These are phyloP conservation scores for Hirudinaria manillensis DNA, from an alignment of 2,888 invertebrate genomes.

Conservation along the genomic window DNA sequence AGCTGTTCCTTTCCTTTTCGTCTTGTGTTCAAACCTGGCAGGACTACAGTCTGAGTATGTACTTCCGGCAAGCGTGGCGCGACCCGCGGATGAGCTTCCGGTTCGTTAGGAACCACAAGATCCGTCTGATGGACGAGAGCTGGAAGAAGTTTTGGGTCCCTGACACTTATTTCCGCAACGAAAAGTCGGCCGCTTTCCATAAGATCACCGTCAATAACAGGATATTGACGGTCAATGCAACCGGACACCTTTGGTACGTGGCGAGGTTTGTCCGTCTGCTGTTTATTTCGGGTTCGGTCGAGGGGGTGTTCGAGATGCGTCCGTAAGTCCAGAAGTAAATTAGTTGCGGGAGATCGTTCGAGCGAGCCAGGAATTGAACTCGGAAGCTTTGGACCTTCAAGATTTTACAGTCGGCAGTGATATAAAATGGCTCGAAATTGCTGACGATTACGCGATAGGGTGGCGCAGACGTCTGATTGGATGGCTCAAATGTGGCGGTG, in stretches of 20 bases:
- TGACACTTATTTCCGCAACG: slow-evolving; percentile 40
- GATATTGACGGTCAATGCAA: slow-evolving; percentile 36
- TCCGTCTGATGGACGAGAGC: slow-evolving; percentile 31
- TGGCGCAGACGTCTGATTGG: background rate
- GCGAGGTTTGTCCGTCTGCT: slow-evolving; percentile 37
- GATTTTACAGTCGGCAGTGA: too few relatives aligned
- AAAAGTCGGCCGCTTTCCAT: slow-evolving; percentile 40
- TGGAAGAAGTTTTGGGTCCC: slow-evolving; percentile 40
- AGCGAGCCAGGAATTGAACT: too few relatives aligned
- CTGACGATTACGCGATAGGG: background rate
- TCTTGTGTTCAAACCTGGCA: too few relatives aligned
- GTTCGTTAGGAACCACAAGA: slow-evolving; percentile 32
- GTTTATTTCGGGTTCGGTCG: background rate
- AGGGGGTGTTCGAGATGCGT: too few relatives aligned
- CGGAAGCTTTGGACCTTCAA: too few relatives aligned
- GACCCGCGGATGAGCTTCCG: slow-evolving; percentile 36
- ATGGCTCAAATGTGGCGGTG: background rate
- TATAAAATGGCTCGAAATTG: background rate
- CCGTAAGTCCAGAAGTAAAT: too few relatives aligned
- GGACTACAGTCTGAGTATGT: slow-evolving; percentile 39
- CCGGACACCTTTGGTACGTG: slow-evolving; percentile 40
- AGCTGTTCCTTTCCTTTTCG: background rate
- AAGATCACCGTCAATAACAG: slow-evolving; percentile 39
- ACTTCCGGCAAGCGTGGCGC: slow-evolving; percentile 38
- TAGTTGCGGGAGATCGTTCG: too few relatives aligned